Base-by-base conservation (phyloP, 1,140 invertebrate species). In the Bombus huntii region DNA sequence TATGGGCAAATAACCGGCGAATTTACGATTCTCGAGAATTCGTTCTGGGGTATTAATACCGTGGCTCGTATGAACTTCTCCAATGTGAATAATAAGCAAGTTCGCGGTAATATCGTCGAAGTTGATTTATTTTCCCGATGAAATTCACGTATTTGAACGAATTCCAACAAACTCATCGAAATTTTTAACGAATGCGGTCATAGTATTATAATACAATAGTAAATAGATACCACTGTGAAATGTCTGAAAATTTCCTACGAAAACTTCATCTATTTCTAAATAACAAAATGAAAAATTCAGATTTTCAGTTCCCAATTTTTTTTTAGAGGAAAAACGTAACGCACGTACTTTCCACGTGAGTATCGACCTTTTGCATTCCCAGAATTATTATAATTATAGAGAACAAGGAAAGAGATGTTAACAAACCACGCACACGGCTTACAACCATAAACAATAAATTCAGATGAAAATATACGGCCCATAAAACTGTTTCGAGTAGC, bases 1-100 rank as follows among this genome's bases (percentile, higher is more conserved):
- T 73, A 15, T 39, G 34, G 31, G 15, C 73, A n/a, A 76, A 66
- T 83, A 47, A 83, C 66, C n/a, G 28, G 18, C 75, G 57, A 65
- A 77, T 77, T 65, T 42, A 77, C 75, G 37, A 77, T 77, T 65
- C 75, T 25, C 15, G 13, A 13, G 28, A 42, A 59, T 57, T 76
- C 25, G 31, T 37, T 37, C 47, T n/a, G 47, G 18, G 74, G 47
- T 13, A 42, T 77, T 77, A 77, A 77, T 65, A 28, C 28, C 3
- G 15, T 31, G 5, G 53, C 75, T 22, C 34, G 57, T 28, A 22
- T 22, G 57, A 77, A 77, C 57, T 65, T 77, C 37, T 12, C 3
- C 34, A 25, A 39, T 37, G 13, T 10, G 75, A 62, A 22, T n/a
- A 37, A 77, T 42, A 42, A 39, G 59, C 3, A n/a, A 62, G 28